Base-by-base conservation (phyloP, 2,888 invertebrate species). In the Nycteola revayana region DNA sequence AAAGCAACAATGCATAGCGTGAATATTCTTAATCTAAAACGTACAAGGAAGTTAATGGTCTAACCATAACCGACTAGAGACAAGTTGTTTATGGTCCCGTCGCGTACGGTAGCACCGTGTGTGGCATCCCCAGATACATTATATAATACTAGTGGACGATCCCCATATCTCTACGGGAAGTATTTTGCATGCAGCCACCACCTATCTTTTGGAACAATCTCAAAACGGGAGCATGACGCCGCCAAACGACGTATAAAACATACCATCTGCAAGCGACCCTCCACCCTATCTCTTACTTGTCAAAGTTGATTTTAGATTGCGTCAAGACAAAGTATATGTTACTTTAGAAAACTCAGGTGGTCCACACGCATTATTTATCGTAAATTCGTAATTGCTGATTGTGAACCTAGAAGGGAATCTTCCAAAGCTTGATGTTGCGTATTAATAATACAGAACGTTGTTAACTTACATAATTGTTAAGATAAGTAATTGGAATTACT, bases 101-200 rank as follows among this genome's bases (percentile, higher is more conserved):
- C 42, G 36, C 47, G 48, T 36, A 49, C 41, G 32, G 71, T 62
- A 65, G 75, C 85, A 39, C 75, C 83, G 85, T 85, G 85, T 85
- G 84, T 85, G 85, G 85, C 72, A 73, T 74, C 69, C 66, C 49
- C 66, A 62, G 71, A 74, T 76, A 71, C 70, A 70, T 75, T 72
- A 79, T 79, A 80, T 80, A 83, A 79, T 77, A 77, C 76, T 57
- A 45, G 56, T 63, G 73, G 77, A 78, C 78, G 76, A 75, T 77
- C 72, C 73, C 75, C 84, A 85, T 84, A 87, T 85, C 86, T 82
- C 76, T 75, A 75, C 72, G 72, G 85, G 84, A 86, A 87, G 84
- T 83, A 77, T 80, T 87, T 83, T 83, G 83, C 86, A 86, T 87
- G 79, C 79, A 66, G 68, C 75, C 63, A 73, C 77, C 68, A 80